Evolutionary conservation across 2,888 invertebrate species (phyloP), one percentile per base, ranked within the genome.

Genomic region (Scelioninae gen. 1): DNA sequence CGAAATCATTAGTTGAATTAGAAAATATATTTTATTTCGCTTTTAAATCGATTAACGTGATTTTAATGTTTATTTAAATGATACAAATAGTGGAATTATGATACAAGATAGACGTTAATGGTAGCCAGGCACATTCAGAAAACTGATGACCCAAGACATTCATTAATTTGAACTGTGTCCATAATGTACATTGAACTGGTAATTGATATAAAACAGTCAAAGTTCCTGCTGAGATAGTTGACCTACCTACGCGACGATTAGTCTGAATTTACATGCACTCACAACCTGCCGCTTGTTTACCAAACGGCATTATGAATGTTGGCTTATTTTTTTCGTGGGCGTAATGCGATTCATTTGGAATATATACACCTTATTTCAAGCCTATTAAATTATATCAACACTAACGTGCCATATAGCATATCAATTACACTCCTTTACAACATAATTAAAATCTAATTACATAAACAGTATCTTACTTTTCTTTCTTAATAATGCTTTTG

Each of bases 241-340:
- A 74, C 69, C 80, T 77, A 72, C 84, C 81, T 72, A 82, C 81
- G 78, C 84, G 74, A 74, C 63, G 53, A 63, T 60, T 68, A 74
- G 74, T 40, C 63, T 65, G 51, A 60, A 74, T 80, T 80, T 77
- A 77, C 69, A 83, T 71, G 66, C 80, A 66, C 43, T 51, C 45
- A 71, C 78, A 84, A 82, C 72, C 79, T 77, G 84, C 66, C 23
- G 66, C 81, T 78, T 71, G 78, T 71, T 78, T 66, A 66, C 65
- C 55, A 23, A 55, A 23, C 74, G 58, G n/a, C 43, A 29, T 65
- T 62, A 60, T 31, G 45, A 82, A 47, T 53, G 60, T 38, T 38
- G 23, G 38, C 29, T 23, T 11, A 11, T 62, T 66, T 76, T 72
- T 82, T 77, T 76, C 58, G 82, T 77, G 56, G 82, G 82, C 62